These are phyloP conservation scores for Misgurnus anguillicaudatus DNA, from an alignment of 2,113 vertebrate species.

Conservation along the genomic window DNA sequence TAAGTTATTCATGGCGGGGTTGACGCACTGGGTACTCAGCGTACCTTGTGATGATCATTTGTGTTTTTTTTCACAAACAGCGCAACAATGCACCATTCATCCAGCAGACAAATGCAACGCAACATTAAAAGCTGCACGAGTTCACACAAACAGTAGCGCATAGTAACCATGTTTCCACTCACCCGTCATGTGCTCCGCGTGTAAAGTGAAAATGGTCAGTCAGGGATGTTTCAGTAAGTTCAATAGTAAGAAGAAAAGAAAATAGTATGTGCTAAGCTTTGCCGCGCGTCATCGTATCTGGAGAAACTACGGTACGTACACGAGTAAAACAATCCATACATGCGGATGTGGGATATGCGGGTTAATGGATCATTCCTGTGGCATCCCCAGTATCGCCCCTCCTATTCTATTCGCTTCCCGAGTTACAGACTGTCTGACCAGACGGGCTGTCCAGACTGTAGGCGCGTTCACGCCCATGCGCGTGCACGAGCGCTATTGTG, in stretches of 20 bases:
- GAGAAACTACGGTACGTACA: not conserved
- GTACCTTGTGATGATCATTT: constrained; percentile 10
- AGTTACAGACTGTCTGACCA: constrained; percentile 45
- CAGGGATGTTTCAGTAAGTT: constrained; percentile 20
- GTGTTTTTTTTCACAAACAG: constrained; percentile 19
- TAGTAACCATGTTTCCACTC: constrained; percentile 39
- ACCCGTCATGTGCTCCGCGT: constrained; percentile 43
- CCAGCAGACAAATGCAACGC: not conserved
- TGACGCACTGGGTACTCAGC: constrained; percentile 36
- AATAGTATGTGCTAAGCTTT: not conserved
- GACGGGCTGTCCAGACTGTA: constrained; percentile 44
- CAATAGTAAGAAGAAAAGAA: not conserved
- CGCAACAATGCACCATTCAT: constrained; percentile 37
- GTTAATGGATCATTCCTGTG: constrained; percentile 53
- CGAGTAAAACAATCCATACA: constrained; percentile 23
- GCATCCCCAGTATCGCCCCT: constrained; percentile 49
- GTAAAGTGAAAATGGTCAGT: constrained; percentile 32
- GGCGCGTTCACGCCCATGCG: constrained; percentile 11
- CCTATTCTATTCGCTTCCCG: constrained; percentile 42
- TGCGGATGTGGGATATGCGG: constrained; percentile 49
- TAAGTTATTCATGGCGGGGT: constrained; percentile 25
- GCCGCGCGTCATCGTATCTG: not conserved
- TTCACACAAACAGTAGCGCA: constrained; percentile 9
- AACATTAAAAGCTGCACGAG: not conserved
- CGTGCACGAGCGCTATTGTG: constrained; percentile 39